Evolutionary conservation across 2,888 invertebrate genomes (phyloP), one percentile per base, ranked within the genome.

Genomic region (Schizotus pectinicornis): DNA sequence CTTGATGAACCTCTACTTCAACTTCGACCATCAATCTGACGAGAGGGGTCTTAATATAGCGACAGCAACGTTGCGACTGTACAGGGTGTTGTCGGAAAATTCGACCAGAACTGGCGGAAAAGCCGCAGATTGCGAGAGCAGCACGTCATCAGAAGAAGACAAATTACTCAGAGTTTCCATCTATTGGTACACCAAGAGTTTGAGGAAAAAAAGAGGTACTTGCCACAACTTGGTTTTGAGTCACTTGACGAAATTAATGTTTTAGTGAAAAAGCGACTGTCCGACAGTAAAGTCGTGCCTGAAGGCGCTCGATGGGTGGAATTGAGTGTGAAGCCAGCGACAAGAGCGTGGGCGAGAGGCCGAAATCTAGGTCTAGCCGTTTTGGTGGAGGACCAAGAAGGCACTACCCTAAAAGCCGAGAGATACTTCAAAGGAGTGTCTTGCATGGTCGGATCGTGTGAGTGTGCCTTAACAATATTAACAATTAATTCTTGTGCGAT

Each of bases 321-420:
- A 61, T 75, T 83, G 61, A 81, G 81, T 70, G 80, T 83, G 6
- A 78, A 78, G 38, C 76, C 77, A 5, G 83, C 83, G 1, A 81
- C 79, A 1, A 77, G 75, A 42, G 75, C 77, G 1, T 84, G 79
- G 79, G 65, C 66, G 7, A 72, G 67, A 52, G 81, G 81, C 67
- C 67, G 64, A 64, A 69, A 78, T 67, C 58, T 81, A 73, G 72
- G 85, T 0, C 67, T 85, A 56, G 82, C 82, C 8, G 77, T 86
- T n/a, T 80, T 84, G 65, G 84, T 86, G 13, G 85, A 86, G 72
- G 85, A 86, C 71, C 85, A 86, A 71, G 84, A 85, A 48, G 83
- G 83, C 5, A 79, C 78, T 56, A 71, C 81, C 1, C 69, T 84
- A 48, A 80, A 80, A 57, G 82, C 85, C 0, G 76, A 79, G 58